These are phyloP conservation scores for Pseudococcus longispinus DNA, from an alignment of 2,888 invertebrate species.

Conservation along the genomic window DNA sequence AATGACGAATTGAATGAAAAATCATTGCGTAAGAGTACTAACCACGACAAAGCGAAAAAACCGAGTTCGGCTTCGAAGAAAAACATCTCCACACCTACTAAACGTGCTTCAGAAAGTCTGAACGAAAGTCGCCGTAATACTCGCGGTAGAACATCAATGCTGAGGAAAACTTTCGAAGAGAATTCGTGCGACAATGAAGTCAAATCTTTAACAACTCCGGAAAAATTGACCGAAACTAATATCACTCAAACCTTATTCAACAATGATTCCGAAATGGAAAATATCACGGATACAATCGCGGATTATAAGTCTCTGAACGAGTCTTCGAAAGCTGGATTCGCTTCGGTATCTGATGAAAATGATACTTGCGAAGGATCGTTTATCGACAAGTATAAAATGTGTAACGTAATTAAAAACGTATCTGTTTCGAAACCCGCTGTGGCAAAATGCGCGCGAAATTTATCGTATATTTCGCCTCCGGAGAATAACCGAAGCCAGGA, in stretches of 20 bases:
- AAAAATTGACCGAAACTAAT: constrained; percentile 10
- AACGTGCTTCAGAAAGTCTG: background rate
- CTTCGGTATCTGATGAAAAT: constrained; percentile 15
- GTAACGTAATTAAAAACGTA: background rate
- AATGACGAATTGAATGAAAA: background rate
- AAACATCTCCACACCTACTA: background rate
- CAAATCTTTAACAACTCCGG: constrained; percentile 25
- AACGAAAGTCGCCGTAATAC: constrained; percentile 26
- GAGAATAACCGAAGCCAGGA: constrained; percentile 45
- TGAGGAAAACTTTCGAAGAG: constrained; percentile 42
- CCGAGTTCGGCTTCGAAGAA: background rate
- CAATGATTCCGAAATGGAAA: background rate
- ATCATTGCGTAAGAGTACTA: background rate
- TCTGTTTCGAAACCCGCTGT: background rate
- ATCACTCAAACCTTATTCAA: background rate
- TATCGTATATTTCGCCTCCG: constrained; percentile 37
- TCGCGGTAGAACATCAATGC: background rate
- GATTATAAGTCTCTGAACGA: background rate
- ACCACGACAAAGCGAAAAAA: background rate
- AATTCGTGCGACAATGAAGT: background rate
- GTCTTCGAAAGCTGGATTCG: background rate
- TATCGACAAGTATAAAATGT: constrained; percentile 12
- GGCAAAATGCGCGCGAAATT: constrained; percentile 25
- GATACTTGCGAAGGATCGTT: background rate
- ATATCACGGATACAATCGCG: background rate